Evolutionary conservation across 2,113 vertebrate genomes (phyloP), one percentile per base, ranked within the genome.

Genomic region (Antechinus flavipes): DNA sequence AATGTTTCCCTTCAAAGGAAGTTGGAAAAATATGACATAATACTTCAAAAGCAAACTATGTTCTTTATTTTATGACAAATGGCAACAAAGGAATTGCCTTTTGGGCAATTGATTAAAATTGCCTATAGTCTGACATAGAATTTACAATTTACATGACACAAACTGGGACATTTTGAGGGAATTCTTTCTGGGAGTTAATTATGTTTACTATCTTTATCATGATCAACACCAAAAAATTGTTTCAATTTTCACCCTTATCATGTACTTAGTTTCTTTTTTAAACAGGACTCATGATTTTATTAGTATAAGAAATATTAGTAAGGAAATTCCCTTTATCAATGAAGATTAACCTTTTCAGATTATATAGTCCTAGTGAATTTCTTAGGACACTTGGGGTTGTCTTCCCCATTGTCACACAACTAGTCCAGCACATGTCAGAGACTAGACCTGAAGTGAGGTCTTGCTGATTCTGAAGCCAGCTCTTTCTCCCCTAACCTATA

Each of bases 181-280:
- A 97, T 46, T 96, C 95, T 91, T 93, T 95, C 94, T 92, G 54
- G 0, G 6, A 1, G 35, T 14, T 76, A n/a, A 19, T n/a, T 76
- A 76, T 93, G 97, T 98, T 98, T 93, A 96, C 55, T 93, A 30
- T 58, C n/a, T 94, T 68, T 90, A 24, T 11, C 90, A 46, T 26
- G 2, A 8, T 9, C 58, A 42, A n/a, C 47, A 58, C 35, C 0
- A 35, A 84, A 55, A 26, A 76, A n/a, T n/a, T 35, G 12, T 76
- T 76, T 76, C 35, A n/a, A 93, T 50, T 35, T 93, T 1, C 30
- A 8, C 2, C 30, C 16, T 0, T 55, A 16, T 25, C 49, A 84
- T 90, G 47, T 49, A 3, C 12, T 61, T 35, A 14, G 11, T 61
- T 30, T 35, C 26, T 10, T 61, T 76, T n/a, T 19, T 6, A 3